A percentile compares a stretch with the other conserved stretches of the same genome.
Conservation (phyloP, 2,113 vertebrate genomes). For the Anarhynchus alexandrinus region DNA sequence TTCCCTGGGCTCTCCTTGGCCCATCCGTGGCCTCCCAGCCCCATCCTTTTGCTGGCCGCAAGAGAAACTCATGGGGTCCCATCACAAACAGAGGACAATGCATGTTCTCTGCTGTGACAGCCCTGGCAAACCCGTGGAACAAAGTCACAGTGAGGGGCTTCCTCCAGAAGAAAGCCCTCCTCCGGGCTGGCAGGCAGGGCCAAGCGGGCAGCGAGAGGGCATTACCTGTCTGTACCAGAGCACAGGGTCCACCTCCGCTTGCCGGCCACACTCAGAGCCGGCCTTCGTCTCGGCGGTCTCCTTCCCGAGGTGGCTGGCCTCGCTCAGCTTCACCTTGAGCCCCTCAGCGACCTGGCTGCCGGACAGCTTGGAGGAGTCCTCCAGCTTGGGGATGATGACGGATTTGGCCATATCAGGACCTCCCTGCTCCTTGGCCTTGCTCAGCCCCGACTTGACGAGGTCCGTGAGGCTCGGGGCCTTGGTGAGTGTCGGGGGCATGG, state of each 20-base stretch:
- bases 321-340: constrained; percentile 91
- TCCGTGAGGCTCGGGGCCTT: constrained; percentile 92
- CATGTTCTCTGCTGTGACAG: neutral
- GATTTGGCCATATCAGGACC: constrained; percentile 86
- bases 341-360: constrained; percentile 84
- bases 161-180: neutral
- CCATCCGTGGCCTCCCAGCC: neutral
- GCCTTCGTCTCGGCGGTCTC: constrained; percentile 82
- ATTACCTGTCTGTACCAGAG: constrained; percentile 99
- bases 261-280: constrained; percentile 83
- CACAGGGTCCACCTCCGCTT: constrained; percentile 88
- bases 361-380: constrained; percentile 84
- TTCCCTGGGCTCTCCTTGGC: rapidly evolving
- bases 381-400: constrained; percentile 88
- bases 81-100: neutral
- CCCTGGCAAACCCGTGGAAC: neutral
- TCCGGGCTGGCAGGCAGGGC: neutral
- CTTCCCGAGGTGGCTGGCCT: constrained; percentile 85
- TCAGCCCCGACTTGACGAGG: constrained; percentile 82
- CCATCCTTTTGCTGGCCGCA: neutral
- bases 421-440: constrained; percentile 87
- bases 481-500: constrained; percentile 87
- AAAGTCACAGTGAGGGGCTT: rapidly evolving
- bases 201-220: rapidly evolving
- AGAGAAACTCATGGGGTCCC: neutral